These are phyloP conservation scores for Mesorhabditis belari DNA, from an alignment of 2,888 invertebrate species.

Conservation along the genomic window DNA sequence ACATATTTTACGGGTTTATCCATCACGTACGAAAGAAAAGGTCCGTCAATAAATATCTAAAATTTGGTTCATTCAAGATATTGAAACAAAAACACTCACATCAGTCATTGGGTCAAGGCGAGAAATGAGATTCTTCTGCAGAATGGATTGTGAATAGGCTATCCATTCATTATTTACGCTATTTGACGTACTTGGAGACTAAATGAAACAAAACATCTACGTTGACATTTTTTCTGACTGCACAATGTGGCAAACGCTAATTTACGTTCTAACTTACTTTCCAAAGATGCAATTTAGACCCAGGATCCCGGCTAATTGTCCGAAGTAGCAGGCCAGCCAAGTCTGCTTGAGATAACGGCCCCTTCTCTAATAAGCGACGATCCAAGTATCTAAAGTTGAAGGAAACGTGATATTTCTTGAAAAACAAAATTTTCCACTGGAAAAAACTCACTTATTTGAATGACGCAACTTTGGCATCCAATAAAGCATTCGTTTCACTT, in stretches of 20 bases:
- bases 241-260: too few relatives aligned
- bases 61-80: too few relatives aligned
- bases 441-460: constrained; percentile 64
- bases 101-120: constrained; percentile 9
- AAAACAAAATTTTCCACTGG: not conserved
- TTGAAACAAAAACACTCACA: not conserved
- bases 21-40: constrained; percentile 39
- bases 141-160: constrained; percentile 41
- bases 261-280: too few relatives aligned
- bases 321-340: constrained; percentile 46
- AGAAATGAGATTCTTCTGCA: constrained; percentile 26
- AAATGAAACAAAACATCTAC: not conserved
- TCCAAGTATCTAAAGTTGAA: constrained; percentile 64
- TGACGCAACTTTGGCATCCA: constrained; percentile 84
- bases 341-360: constrained; percentile 29
- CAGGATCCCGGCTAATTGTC: constrained; percentile 51
- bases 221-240: too few relatives aligned
- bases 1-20: constrained; percentile 34
- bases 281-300: constrained; percentile 27
- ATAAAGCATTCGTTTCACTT: constrained; percentile 60
- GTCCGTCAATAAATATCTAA: constrained; percentile 42
- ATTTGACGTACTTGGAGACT: too few relatives aligned
- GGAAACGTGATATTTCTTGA: not conserved
- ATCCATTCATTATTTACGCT: constrained; percentile 37
- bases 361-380: constrained; percentile 54